These are phyloP conservation scores for Odontophorus gujanensis DNA, from an alignment of 2,113 vertebrate species.

Conservation along the genomic window DNA sequence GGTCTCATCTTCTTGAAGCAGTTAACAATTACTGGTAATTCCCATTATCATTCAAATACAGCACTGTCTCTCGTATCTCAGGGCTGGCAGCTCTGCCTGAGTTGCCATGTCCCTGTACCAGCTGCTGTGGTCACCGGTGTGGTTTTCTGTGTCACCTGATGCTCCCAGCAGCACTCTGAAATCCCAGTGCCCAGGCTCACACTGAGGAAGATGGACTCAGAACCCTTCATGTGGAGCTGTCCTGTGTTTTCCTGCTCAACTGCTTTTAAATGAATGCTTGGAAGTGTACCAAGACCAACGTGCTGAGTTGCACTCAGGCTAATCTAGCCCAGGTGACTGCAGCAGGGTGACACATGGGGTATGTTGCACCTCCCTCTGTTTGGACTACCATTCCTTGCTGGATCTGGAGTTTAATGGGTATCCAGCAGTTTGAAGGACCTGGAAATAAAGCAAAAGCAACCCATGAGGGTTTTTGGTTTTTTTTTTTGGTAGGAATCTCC, in stretches of 20 bases:
- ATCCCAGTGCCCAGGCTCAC: not conserved
- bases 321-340: not conserved
- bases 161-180: not conserved
- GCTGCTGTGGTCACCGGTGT: fast-evolving
- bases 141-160: not conserved
- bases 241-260: not conserved
- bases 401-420: conserved; percentile 6
- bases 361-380: not conserved
- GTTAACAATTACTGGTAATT: not conserved
- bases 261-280: not conserved
- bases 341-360: not conserved
- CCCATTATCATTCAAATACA: not conserved
- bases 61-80: fast-evolving
- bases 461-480: not conserved
- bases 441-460: not conserved
- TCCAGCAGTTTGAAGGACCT: not conserved
- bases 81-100: not conserved
- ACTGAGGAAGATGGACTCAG: not conserved
- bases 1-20: not conserved
- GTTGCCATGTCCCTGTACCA: not conserved
- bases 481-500: not conserved
- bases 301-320: not conserved
- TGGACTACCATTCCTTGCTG: not conserved
- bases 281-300: not conserved
- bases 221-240: not conserved